Evolutionary conservation across 2,797 vertebrate genomes (phyloP), one percentile per base, ranked within the genome.

Genomic region (Melanotaenia boesemani): DNA sequence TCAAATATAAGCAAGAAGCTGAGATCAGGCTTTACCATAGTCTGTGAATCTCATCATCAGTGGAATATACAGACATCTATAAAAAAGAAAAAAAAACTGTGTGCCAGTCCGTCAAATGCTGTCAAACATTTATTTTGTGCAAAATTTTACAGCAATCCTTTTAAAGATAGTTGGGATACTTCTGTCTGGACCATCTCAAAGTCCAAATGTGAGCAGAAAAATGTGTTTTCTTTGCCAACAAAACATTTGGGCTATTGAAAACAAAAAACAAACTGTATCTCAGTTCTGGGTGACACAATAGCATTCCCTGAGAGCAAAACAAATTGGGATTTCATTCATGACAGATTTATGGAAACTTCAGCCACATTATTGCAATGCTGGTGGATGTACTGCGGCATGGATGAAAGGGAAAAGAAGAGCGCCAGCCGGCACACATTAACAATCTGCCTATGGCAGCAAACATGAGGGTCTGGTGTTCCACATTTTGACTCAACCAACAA

Each of bases 331-430:
- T 48, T 65, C 4, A 3, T 46, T 44, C 6, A 4, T 63, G 34
- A 16, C 39, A 41, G 0, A 50, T 59, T 59, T 66, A 55, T 55
- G n/a, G 26, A 18, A 48, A 37, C 12, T 22, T 16, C 6, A 63
- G 16, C 50, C 68, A 74, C 63, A 74, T 66, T 62, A 76, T 50
- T 65, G 6, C 52, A 28, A 46, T 59, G 69, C 36, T 46, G 59
- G 44, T 72, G 32, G 57, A 52, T 20, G 50, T 20, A 64, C 39
- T 24, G 9, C 34, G 3, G 11, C 54, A 7, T 30, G 41, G 41
- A 70, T 65, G 63, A 68, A 59, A 70, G 9, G 34, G 5, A 6
- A 36, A 4, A 62, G 41, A 48, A 37, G 20, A 46, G 34, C 13
- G 2, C 44, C 69, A 63, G 62, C 26, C 46, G 26, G 58, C 2